phyloP scores from a whole-genome alignment of 2,113 vertebrate species.

The Parus major region DNA sequence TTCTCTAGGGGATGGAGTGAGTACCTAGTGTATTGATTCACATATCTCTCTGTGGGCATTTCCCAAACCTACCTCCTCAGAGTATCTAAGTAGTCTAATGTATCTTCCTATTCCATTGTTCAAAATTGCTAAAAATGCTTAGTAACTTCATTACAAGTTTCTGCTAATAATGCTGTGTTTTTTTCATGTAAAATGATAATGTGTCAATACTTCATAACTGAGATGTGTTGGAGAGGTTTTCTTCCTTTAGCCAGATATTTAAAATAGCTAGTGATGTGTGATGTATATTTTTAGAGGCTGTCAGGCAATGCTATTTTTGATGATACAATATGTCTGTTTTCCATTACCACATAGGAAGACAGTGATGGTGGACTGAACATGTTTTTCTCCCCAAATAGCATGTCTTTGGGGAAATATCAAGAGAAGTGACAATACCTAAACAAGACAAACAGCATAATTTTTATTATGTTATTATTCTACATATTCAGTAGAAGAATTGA shows the following conservation, averaged over 20 bases:
- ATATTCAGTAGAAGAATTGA: neutral
- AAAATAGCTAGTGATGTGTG: neutral
- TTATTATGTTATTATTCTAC: too few relatives aligned
- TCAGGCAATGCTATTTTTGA: slow-evolving; percentile 19
- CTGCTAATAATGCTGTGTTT: neutral
- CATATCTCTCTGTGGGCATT: neutral
- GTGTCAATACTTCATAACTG: neutral
- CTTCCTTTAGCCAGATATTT: slow-evolving; percentile 28
- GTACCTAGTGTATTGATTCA: neutral
- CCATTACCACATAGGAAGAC: neutral
- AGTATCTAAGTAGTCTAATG: neutral
- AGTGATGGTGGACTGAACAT: neutral
- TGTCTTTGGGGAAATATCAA: slow-evolving; percentile 4
- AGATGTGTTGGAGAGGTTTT: neutral
- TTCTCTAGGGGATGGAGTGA: neutral
- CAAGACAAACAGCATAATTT: neutral
- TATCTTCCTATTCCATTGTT: neutral
- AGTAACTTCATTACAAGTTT: neutral
- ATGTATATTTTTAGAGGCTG: slow-evolving; percentile 31
- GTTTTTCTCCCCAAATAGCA: neutral
- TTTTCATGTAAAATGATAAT: neutral
- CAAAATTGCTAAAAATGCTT: neutral
- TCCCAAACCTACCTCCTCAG: neutral
- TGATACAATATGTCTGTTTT: slow-evolving; percentile 26
- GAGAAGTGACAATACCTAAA: neutral